phyloP scores from a whole-genome alignment of 2,888 invertebrate genomes.

The Apamea crenata region DNA sequence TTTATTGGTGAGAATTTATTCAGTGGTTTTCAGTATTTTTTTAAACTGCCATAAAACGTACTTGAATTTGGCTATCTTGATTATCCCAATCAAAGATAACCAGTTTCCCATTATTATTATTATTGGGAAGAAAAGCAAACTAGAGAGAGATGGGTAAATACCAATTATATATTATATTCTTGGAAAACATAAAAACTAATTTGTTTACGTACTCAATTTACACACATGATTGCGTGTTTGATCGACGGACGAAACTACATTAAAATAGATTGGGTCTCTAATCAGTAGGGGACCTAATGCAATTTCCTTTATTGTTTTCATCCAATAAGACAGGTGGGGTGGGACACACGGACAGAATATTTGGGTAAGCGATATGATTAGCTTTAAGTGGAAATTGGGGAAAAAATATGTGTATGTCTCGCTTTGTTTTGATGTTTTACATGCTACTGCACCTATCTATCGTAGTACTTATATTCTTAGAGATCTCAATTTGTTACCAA shows the following conservation, averaged over 20 bases:
- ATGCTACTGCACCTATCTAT: background rate
- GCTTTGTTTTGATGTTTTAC: constrained; percentile 19
- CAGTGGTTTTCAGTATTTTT: background rate
- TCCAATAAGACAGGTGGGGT: constrained; percentile 75
- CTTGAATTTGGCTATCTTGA: background rate
- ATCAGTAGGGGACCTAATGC: constrained; percentile 75
- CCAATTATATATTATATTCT: constrained; percentile 4
- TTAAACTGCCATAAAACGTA: background rate
- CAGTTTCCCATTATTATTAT: background rate
- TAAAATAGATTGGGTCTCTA: constrained; percentile 79
- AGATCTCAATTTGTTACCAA: background rate
- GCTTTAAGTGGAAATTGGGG: constrained; percentile 24
- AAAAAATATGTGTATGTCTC: constrained; percentile 16
- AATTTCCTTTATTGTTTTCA: constrained; percentile 80
- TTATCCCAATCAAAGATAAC: too few relatives aligned
- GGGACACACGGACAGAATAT: constrained; percentile 44
- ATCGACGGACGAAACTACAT: constrained; percentile 68
- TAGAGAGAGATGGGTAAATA: background rate
- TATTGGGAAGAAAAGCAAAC: background rate
- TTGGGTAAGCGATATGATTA: constrained; percentile 51
- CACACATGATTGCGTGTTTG: constrained; percentile 66
- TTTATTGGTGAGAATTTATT: constrained; percentile 6
- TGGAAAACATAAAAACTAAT: background rate
- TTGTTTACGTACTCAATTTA: constrained; percentile 46
- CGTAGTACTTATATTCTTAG: background rate